Evolutionary conservation across 2,113 vertebrate genomes (phyloP), one percentile per base, ranked within the genome.

Genomic region (Zeus faber): DNA sequence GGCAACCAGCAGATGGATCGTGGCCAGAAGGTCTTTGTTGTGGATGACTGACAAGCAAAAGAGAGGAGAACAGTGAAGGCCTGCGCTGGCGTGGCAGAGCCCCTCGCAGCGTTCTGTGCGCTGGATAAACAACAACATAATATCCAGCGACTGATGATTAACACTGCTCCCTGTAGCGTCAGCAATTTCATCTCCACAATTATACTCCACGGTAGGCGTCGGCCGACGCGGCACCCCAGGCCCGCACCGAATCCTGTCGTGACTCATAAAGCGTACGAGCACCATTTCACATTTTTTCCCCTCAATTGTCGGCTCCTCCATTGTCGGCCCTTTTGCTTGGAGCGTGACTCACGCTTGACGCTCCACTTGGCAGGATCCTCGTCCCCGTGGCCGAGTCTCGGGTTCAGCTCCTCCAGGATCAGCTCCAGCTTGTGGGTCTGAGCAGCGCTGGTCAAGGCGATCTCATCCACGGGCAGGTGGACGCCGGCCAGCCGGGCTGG

Each of bases 1-100:
- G 78, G 95, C 91, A 78, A 99, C 91, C 24, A 99, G 89, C 46
- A 99, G 91, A 81, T 95, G 93, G 58, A 98, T 53, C 0, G 93
- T 96, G 60, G 93, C 89, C 77, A 96, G 72, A 3, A 96, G 83
- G 79, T 98, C 93, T 82, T 91, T 96, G 60, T 58, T 80, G 76
- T 95, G 91, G 81, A 99, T 90, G 72, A 87, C 90, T 91, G 80
- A 72, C 67, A 76, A 54, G 44, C 9, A 53, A 49, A 25, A 63
- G 64, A 39, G 62, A 65, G 67, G 59, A 27, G 52, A 20, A 48
- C 37, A 51, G 16, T 18, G 33, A 55, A 48, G 16, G 20, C 13
- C 33, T 41, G 31, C 20, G 22, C 1, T 26, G 16, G 61, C 48
- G 31, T 49, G 58, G 58, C 43, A 63, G 13, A 58, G 16, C 22